phyloP scores from a whole-genome alignment of 1,140 invertebrate genomes.

The Drosophila obscura region DNA sequence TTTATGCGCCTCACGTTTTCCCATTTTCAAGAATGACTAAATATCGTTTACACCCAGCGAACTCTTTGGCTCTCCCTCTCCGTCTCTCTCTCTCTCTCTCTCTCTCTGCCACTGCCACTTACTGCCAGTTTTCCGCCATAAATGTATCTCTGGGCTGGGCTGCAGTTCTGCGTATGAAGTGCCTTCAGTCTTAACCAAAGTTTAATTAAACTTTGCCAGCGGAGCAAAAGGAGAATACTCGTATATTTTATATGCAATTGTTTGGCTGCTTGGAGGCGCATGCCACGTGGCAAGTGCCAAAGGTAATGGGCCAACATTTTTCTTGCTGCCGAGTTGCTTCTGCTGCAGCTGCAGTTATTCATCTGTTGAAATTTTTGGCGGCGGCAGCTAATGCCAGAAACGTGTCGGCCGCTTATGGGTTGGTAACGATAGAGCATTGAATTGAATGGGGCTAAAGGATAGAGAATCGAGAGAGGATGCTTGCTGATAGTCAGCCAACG shows the following conservation, averaged over 20 bases:
- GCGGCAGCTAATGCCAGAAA: slow-evolving; percentile 67
- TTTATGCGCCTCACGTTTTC: slow-evolving; percentile 83
- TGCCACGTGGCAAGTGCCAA: slow-evolving; percentile 46
- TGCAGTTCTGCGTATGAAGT: slow-evolving; percentile 48
- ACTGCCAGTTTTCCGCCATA: no score
- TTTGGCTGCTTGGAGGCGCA: slow-evolving; percentile 28
- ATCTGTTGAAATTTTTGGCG: slow-evolving; percentile 58
- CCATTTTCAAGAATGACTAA: slow-evolving; percentile 83
- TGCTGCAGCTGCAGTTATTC: slow-evolving; percentile 54
- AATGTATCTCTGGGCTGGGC: neutral
- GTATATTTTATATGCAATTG: slow-evolving; percentile 42
- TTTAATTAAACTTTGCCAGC: slow-evolving; percentile 25
- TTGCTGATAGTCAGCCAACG: neutral
- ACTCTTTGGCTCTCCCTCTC: slow-evolving; percentile 2
- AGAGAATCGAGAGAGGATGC: neutral
- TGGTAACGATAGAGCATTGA: slow-evolving; percentile 30
- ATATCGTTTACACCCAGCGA: slow-evolving; percentile 72
- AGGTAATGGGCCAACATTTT: slow-evolving; percentile 31
- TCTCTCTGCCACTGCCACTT: neutral
- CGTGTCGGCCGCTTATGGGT: slow-evolving; percentile 56
- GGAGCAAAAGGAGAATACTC: slow-evolving; percentile 26
- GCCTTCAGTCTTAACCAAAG: slow-evolving; percentile 42
- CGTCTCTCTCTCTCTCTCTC: neutral
- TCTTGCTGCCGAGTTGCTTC: slow-evolving; percentile 33
- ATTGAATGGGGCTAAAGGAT: neutral